Evolutionary conservation across 2,113 vertebrate species (phyloP).

Genomic region (Ailuropoda melanoleuca): DNA sequence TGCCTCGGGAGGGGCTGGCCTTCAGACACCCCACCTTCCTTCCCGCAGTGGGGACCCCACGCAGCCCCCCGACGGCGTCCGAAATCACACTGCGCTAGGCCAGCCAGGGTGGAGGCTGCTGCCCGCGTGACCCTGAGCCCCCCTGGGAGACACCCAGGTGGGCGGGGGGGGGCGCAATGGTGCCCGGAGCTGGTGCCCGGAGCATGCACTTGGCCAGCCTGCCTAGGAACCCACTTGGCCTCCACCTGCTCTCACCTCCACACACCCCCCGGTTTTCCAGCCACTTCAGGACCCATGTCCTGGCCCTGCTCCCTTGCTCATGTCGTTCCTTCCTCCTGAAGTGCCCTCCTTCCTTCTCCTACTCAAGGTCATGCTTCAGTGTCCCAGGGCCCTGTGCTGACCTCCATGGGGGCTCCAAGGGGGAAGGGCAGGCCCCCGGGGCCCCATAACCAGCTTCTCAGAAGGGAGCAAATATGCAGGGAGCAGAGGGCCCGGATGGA

Average conservation of each 20-base stretch:
- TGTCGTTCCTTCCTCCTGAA: neutral
- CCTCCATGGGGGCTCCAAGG: neutral
- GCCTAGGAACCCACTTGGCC: rapidly evolving
- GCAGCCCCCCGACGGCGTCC: rapidly evolving
- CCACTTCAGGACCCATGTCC: neutral
- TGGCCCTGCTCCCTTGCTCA: too few relatives aligned
- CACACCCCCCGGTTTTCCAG: neutral
- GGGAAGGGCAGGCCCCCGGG: neutral
- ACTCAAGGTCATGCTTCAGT: neutral
- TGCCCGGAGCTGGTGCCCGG: rapidly evolving
- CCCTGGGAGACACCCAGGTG: rapidly evolving
- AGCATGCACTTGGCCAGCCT: rapidly evolving
- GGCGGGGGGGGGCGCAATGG: rapidly evolving
- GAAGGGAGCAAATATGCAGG: neutral
- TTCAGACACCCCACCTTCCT: neutral
- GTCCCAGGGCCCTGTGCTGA: neutral
- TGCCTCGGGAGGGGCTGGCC: conserved; percentile 62
- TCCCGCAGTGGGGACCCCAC: rapidly evolving
- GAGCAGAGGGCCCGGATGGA: too few relatives aligned
- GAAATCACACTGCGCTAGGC: neutral
- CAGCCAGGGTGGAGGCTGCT: rapidly evolving
- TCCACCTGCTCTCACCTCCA: neutral
- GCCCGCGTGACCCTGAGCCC: neutral
- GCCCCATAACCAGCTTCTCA: neutral
- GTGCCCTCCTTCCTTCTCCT: neutral